Evolutionary conservation across 2,888 invertebrate species (phyloP).

Genomic region (Polietes domitor): DNA sequence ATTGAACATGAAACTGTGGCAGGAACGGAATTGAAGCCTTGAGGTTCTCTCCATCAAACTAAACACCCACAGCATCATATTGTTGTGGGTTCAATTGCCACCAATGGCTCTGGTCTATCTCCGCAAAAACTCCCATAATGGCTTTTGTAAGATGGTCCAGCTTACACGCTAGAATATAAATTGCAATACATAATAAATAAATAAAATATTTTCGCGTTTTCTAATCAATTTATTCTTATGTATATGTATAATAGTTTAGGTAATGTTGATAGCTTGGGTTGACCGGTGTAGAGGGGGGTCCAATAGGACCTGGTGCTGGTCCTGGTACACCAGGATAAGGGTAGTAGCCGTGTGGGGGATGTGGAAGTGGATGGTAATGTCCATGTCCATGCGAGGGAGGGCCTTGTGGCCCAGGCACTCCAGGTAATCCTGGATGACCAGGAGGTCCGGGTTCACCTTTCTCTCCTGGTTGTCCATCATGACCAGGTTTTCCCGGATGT

Average conservation of each 20-base stretch:
- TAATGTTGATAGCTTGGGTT: neutral
- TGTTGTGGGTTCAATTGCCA: too few species aligned
- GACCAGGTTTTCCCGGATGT: constrained; percentile 22
- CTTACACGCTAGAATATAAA: too few species aligned
- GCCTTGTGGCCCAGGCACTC: constrained; percentile 42
- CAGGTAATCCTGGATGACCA: constrained; percentile 35
- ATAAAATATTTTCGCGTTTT: neutral
- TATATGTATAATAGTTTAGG: neutral
- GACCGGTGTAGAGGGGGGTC: neutral
- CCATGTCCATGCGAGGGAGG: neutral
- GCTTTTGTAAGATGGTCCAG: too few species aligned
- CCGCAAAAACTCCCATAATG: too few species aligned
- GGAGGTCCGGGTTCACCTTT: constrained; percentile 34
- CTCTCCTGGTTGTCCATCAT: constrained; percentile 29
- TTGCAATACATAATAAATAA: too few species aligned
- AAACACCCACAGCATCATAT: too few species aligned
- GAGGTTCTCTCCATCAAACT: too few species aligned
- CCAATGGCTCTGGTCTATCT: too few species aligned
- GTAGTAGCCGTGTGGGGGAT: neutral
- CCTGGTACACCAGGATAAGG: neutral
- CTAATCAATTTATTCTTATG: neutral
- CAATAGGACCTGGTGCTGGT: neutral
- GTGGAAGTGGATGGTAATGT: neutral
- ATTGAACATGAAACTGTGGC: constrained; percentile 74
- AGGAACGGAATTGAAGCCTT: too few species aligned